Conservation (phyloP, 2,888 invertebrate species). For the Amorpha juglandis region DNA sequence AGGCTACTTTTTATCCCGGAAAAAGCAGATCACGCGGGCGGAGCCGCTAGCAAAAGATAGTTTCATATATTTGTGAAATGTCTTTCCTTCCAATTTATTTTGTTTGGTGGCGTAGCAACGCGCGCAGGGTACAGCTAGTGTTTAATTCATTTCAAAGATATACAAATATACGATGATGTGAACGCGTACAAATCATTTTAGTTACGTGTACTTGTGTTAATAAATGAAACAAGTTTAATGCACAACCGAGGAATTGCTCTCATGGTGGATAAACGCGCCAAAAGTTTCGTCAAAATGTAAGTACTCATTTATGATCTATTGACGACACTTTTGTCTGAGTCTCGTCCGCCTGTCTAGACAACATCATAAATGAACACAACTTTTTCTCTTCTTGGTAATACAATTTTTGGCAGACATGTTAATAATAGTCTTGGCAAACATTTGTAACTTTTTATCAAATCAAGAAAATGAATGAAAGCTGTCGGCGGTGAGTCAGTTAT, state of each 20-base stretch:
- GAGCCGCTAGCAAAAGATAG: too few species aligned
- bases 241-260: neutral
- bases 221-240: neutral
- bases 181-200: slow-evolving; percentile 10
- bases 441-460: slow-evolving; percentile 69
- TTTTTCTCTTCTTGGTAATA: slow-evolving; percentile 78
- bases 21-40: too few species aligned
- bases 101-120: too few species aligned
- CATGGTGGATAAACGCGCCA: slow-evolving; percentile 18
- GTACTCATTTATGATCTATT: slow-evolving; percentile 46
- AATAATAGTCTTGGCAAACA: slow-evolving; percentile 76
- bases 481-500: slow-evolving; percentile 64
- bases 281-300: slow-evolving; percentile 13
- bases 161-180: neutral
- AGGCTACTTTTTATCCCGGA: too few species aligned
- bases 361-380: slow-evolving; percentile 57
- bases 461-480: slow-evolving; percentile 80
- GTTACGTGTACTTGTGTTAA: neutral
- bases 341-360: slow-evolving; percentile 76
- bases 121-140: too few species aligned
- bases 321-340: slow-evolving; percentile 65
- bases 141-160: slow-evolving; percentile 19
- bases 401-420: slow-evolving; percentile 76
- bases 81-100: too few species aligned
- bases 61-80: too few species aligned